A percentile compares a stretch with the other conserved stretches of the same genome.
These are phyloP conservation scores for Macropus fuliginosus DNA, from an alignment of 2,797 vertebrate species.

Conservation along the genomic window DNA sequence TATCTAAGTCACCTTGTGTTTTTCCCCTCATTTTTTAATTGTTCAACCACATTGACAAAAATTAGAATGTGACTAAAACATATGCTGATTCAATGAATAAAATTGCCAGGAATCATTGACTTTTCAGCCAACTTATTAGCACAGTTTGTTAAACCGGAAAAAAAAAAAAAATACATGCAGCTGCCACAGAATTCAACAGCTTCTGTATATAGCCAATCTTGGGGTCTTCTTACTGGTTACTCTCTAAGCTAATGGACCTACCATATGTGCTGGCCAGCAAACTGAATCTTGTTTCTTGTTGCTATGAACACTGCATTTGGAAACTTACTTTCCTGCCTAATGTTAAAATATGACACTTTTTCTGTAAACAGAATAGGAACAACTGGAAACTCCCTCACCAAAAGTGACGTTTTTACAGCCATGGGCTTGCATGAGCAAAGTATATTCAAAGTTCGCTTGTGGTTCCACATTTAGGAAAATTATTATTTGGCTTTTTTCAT, in stretches of 20 bases:
- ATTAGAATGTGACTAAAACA: conserved; percentile 67
- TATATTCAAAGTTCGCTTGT: conserved; percentile 26
- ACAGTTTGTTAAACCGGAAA: conserved; percentile 74
- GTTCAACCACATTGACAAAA: conserved; percentile 58
- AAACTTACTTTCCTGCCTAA: conserved; percentile 76
- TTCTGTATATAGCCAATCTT: conserved; percentile 75
- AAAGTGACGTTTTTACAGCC: conserved; percentile 45
- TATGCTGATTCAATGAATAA: conserved; percentile 72
- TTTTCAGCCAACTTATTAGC: conserved; percentile 77
- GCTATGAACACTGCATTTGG: conserved; percentile 67
- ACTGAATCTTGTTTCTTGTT: conserved; percentile 74
- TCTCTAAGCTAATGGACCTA: conserved; percentile 70
- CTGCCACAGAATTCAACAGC: conserved; percentile 74
- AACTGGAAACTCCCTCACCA: conserved; percentile 71
- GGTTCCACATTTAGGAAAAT: conserved; percentile 38
- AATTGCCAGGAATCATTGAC: conserved; percentile 73
- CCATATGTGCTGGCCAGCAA: conserved; percentile 77
- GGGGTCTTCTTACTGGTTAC: conserved; percentile 64
- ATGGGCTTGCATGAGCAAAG: conserved; percentile 53
- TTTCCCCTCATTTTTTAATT: conserved; percentile 42
- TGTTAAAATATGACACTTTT: conserved; percentile 69
- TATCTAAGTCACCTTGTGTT: neutral
- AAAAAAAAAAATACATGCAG: conserved; percentile 75
- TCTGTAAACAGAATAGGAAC: conserved; percentile 69
- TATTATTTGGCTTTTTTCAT: conserved; percentile 54